These are phyloP conservation scores for Actenoides hombroni DNA, from an alignment of 2,113 vertebrate genomes.

Conservation along the genomic window DNA sequence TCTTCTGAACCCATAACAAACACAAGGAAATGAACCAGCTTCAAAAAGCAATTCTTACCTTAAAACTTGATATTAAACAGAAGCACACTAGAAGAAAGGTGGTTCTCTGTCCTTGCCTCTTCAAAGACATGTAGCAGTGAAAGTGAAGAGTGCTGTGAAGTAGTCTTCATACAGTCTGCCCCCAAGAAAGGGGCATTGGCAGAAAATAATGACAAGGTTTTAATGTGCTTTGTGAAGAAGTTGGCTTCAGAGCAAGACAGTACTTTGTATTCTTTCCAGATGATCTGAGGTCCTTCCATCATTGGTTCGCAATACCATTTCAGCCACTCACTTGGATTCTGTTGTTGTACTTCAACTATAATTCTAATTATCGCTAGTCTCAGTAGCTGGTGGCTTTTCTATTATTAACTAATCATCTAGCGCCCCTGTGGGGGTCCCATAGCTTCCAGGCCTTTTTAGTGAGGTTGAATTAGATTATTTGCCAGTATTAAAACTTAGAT, in stretches of 20 bases:
- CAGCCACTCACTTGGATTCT: conserved; percentile 33
- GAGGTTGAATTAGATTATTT: conserved; percentile 59
- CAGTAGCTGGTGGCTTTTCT: conserved; percentile 32
- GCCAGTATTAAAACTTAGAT: conserved; percentile 51
- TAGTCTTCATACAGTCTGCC: neutral
- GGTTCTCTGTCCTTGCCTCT: neutral
- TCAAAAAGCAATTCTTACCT: neutral
- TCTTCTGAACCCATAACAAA: neutral
- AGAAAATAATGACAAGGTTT: neutral
- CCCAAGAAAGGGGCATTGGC: neutral
- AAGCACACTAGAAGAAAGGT: neutral
- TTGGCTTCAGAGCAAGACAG: neutral
- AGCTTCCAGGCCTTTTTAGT: conserved; percentile 41
- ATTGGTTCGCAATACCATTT: neutral
- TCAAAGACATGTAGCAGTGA: neutral
- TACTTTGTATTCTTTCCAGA: neutral
- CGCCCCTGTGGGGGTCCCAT: conserved; percentile 23
- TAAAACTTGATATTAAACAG: neutral
- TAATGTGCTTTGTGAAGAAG: neutral
- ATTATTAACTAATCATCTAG: conserved; percentile 64
- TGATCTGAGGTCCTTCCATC: neutral
- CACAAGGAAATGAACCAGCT: neutral
- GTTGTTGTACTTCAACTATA: conserved; percentile 1
- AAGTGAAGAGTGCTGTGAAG: neutral
- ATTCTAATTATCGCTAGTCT: conserved; percentile 62